Conservation (phyloP, 2,888 invertebrate species). For the Lasioglossum vierecki region DNA sequence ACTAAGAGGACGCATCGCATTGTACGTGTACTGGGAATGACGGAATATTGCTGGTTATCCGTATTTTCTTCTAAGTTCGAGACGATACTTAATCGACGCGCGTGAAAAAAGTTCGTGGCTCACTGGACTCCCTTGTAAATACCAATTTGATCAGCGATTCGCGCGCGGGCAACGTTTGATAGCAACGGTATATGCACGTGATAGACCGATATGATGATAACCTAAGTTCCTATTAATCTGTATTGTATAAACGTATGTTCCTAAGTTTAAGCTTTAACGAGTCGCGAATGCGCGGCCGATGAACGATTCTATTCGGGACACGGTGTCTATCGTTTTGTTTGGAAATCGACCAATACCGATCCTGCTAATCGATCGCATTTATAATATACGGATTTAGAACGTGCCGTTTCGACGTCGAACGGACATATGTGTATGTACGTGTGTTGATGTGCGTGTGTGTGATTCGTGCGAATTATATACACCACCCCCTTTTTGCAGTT, state of each 20-base stretch:
- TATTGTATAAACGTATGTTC: slow-evolving; percentile 71
- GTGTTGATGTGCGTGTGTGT: slow-evolving; percentile 29
- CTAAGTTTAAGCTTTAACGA: slow-evolving; percentile 74
- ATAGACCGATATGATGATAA: slow-evolving; percentile 22
- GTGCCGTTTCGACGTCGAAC: neutral
- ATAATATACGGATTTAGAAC: slow-evolving; percentile 21
- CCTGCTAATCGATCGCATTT: slow-evolving; percentile 41
- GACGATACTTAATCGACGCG: neutral
- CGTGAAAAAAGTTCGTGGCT: neutral
- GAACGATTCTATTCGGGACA: neutral
- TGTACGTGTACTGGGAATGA: slow-evolving; percentile 10
- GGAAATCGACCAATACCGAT: slow-evolving; percentile 64
- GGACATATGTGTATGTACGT: slow-evolving; percentile 27
- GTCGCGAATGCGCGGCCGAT: neutral
- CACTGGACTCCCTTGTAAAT: slow-evolving; percentile 19
- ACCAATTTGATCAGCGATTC: slow-evolving; percentile 22
- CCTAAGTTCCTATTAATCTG: slow-evolving; percentile 76
- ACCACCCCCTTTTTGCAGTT: slow-evolving; percentile 37
- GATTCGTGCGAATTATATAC: slow-evolving; percentile 44
- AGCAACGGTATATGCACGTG: slow-evolving; percentile 24
- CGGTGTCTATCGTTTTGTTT: neutral
- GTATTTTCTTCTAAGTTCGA: neutral
- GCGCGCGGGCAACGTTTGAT: slow-evolving; percentile 1
- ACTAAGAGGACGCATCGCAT: slow-evolving; percentile 15
- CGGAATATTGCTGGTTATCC: slow-evolving; percentile 19